Percentiles rank a stretch among this genome's conserved stretches.
phyloP scores from a whole-genome alignment of 2,797 vertebrate species.

The Lates japonicus region DNA sequence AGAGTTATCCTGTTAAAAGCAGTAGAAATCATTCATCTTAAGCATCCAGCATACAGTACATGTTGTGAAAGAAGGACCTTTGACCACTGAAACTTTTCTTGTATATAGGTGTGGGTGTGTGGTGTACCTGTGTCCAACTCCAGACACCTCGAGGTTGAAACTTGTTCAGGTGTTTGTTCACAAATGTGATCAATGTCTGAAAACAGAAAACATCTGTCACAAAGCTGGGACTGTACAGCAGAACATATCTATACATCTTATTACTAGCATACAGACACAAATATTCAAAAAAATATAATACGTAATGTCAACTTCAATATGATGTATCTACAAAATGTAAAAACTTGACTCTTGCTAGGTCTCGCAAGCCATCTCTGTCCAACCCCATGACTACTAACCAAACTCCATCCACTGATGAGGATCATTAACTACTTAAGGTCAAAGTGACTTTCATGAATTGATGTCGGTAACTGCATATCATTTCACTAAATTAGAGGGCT shows the following conservation, averaged over 20 bases:
- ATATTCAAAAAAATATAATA: not conserved
- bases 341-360: not conserved
- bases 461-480: not conserved
- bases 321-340: no score
- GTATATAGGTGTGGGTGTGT: not conserved
- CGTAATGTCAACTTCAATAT: no score
- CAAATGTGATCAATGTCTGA: slow-evolving; percentile 98
- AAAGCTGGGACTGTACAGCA: not conserved
- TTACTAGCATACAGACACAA: not conserved
- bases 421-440: no score
- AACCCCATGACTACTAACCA: no score
- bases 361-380: no score
- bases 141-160: slow-evolving; percentile 97
- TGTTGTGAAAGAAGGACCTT: not conserved
- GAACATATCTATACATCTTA: not conserved
- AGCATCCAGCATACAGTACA: not conserved
- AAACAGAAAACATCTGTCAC: slow-evolving; percentile 29
- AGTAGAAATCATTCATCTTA: no score
- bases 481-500: not conserved
- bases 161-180: slow-evolving; percentile 99
- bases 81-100: no score
- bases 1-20: no score
- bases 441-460: not conserved
- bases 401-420: no score
- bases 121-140: slow-evolving; percentile 96